Conservation (phyloP, 2,888 invertebrate species). For the Epistrophe grossulariae region DNA sequence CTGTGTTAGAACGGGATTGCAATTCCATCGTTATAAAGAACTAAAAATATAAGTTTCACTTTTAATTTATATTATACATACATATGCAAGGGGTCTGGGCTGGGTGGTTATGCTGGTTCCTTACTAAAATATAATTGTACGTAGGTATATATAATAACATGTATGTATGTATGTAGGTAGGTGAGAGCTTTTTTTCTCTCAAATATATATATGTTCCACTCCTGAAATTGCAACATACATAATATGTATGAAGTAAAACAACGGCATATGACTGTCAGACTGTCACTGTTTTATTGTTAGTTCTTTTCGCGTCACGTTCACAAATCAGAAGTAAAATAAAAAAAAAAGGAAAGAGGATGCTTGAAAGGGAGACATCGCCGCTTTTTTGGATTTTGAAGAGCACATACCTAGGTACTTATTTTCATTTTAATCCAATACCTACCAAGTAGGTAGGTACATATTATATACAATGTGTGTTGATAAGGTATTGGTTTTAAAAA, state of each 20-base stretch:
- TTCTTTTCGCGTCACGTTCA: background rate
- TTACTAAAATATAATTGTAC: background rate
- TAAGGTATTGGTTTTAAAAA: background rate
- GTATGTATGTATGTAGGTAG: constrained; percentile 8
- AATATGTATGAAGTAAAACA: background rate
- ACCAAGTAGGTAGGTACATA: background rate
- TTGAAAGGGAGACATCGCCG: constrained; percentile 26
- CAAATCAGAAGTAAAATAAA: background rate
- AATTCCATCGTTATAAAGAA: constrained; percentile 35
- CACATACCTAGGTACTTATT: background rate
- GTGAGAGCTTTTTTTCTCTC: constrained; percentile 48
- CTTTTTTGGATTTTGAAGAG: constrained; percentile 54
- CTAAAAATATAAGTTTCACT: constrained; percentile 39
- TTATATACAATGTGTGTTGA: background rate
- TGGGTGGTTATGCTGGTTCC: constrained; percentile 24
- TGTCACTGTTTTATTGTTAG: background rate
- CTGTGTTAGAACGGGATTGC: constrained; percentile 40
- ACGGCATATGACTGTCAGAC: background rate
- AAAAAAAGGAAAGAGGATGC: background rate
- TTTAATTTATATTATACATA: constrained; percentile 19
- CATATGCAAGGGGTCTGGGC: background rate
- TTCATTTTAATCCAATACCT: background rate
- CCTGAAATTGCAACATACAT: constrained; percentile 10
- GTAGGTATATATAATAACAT: too few species aligned
- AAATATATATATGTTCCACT: background rate